Conservation (phyloP, 2,113 vertebrate species). For the Proteles cristata region DNA sequence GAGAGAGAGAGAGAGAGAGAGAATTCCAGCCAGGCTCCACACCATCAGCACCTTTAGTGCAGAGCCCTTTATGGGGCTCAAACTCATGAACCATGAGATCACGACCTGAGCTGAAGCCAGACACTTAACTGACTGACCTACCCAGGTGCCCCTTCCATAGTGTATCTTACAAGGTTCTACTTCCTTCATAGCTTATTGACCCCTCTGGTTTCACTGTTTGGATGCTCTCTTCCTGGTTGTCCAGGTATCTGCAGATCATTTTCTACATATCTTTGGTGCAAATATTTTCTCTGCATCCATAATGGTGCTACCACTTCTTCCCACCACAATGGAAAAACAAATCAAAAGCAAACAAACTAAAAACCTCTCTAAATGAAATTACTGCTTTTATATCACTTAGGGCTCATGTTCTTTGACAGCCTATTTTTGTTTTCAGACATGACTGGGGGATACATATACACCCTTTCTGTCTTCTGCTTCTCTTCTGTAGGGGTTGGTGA, state of each 20-base stretch:
- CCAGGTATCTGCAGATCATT: not conserved
- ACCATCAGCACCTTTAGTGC: too few relatives aligned
- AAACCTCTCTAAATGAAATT: not conserved
- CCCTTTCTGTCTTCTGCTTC: not conserved
- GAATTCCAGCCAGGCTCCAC: too few relatives aligned
- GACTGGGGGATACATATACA: not conserved
- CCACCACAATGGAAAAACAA: not conserved
- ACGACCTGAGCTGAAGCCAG: too few relatives aligned
- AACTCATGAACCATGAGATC: too few relatives aligned
- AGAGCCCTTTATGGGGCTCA: too few relatives aligned
- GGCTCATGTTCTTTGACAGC: not conserved
- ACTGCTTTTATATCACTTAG: not conserved
- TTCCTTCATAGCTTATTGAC: not conserved
- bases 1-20: too few relatives aligned
- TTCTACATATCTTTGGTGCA: not conserved
- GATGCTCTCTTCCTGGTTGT: not conserved
- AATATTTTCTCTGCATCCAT: conserved; percentile 7
- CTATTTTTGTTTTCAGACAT: conserved; percentile 9
- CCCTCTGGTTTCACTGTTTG: not conserved
- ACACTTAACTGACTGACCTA: too few relatives aligned
- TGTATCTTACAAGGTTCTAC: not conserved
- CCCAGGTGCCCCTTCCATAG: not conserved
- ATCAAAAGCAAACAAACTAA: conserved; percentile 1
- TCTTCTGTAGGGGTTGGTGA: not conserved
- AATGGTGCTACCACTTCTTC: not conserved